phyloP scores from a whole-genome alignment of 1,140 invertebrate species.

The Coenobita brevimanus region DNA sequence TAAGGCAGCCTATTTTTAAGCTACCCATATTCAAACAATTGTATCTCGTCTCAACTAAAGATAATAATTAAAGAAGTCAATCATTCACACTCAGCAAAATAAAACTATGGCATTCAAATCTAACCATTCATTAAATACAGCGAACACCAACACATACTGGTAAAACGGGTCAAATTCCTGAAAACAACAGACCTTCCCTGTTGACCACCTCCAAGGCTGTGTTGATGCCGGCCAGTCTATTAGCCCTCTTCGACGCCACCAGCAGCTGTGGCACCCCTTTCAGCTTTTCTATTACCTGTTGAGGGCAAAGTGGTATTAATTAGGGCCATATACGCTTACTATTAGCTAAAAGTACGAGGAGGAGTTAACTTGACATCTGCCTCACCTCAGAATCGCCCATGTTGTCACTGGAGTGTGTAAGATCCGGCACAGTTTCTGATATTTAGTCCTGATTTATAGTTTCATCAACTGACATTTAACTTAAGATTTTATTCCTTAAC shows the following conservation, averaged over 20 bases:
- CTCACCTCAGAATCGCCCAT: constrained; percentile 58
- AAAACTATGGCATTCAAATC: too few relatives aligned
- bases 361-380: neutral
- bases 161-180: too few relatives aligned
- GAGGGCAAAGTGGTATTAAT: neutral
- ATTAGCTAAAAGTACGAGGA: neutral
- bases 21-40: too few relatives aligned
- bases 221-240: constrained; percentile 45
- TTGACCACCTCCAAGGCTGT: constrained; percentile 51
- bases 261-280: constrained; percentile 55
- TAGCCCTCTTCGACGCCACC: constrained; percentile 21
- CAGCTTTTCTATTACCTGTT: constrained; percentile 53
- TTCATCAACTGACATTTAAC: too few relatives aligned
- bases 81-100: too few relatives aligned
- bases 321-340: neutral
- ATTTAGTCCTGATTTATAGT: neutral
- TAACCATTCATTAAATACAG: too few relatives aligned
- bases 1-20: too few relatives aligned
- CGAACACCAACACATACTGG: too few relatives aligned
- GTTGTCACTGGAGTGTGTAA: constrained; percentile 18
- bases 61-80: too few relatives aligned
- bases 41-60: too few relatives aligned
- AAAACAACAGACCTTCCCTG: constrained; percentile 30
- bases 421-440: neutral
- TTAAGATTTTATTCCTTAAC: too few relatives aligned